Evolutionary conservation across 2,888 invertebrate species (phyloP).

Genomic region (Melanchra persicariae): DNA sequence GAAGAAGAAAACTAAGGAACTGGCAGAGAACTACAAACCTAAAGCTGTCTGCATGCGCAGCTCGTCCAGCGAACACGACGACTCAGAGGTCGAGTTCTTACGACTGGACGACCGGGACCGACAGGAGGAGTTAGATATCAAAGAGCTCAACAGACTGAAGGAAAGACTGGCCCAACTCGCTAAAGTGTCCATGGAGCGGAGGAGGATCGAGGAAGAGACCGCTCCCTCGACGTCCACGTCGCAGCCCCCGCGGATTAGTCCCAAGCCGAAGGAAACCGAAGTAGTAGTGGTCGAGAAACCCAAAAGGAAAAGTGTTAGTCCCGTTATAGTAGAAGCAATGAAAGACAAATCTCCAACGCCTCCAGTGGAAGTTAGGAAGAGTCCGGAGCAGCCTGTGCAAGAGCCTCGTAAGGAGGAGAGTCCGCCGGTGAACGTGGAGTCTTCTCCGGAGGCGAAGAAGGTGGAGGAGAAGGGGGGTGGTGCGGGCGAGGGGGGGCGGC

Average conservation of each 20-base stretch:
- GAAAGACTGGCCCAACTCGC: conserved; percentile 93
- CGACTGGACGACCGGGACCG: conserved; percentile 86
- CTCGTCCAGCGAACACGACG: conserved; percentile 91
- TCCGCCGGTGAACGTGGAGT: conserved; percentile 71
- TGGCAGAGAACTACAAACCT: conserved; percentile 76
- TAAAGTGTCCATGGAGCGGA: conserved; percentile 89
- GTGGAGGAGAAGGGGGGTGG: conserved; percentile 68
- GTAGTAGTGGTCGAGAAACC: conserved; percentile 35
- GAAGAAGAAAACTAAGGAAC: conserved; percentile 75
- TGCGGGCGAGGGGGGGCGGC: conserved; percentile 59
- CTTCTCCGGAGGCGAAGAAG: conserved; percentile 74
- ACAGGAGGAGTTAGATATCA: conserved; percentile 91
- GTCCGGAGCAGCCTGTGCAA: conserved; percentile 44
- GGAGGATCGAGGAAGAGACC: conserved; percentile 71
- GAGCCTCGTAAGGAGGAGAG: conserved; percentile 68
- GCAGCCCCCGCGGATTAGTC: conserved; percentile 45
- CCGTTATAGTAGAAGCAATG: conserved; percentile 55
- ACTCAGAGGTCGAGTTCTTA: conserved; percentile 89
- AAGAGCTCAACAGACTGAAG: conserved; percentile 93
- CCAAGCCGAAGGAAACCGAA: conserved; percentile 47
- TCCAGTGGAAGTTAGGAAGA: conserved; percentile 44
- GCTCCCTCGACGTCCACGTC: conserved; percentile 78
- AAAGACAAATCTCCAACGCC: conserved; percentile 66
- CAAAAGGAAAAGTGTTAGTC: conserved; percentile 52
- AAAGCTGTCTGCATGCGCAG: conserved; percentile 90